A percentile compares a stretch with the other conserved stretches of the same genome.
These are phyloP conservation scores for Lepilemur ruficaudatus DNA, from an alignment of 2,797 vertebrate genomes.

Conservation along the genomic window DNA sequence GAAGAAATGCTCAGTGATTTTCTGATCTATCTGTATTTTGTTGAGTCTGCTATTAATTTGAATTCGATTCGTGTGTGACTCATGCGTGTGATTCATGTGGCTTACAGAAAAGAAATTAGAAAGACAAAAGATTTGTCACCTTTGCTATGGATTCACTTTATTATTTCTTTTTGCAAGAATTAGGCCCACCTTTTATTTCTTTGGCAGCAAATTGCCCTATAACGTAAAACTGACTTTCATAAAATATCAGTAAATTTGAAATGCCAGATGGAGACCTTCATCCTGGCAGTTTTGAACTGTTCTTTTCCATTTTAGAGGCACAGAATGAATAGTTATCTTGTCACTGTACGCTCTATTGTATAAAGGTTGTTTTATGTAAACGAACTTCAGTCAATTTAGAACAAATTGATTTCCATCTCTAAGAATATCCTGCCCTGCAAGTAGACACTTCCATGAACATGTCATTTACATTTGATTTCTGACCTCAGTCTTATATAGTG, in stretches of 20 bases:
- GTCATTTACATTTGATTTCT: slow-evolving; percentile 44
- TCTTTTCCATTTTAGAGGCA: slow-evolving; percentile 49
- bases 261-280: slow-evolving; percentile 61
- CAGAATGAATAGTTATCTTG: slow-evolving; percentile 46
- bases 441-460: background rate
- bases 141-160: background rate
- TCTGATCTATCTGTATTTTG: background rate
- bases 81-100: background rate
- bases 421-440: background rate
- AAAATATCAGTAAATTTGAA: slow-evolving; percentile 68
- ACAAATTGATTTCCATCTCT: slow-evolving; percentile 29
- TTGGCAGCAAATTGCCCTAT: slow-evolving; percentile 57
- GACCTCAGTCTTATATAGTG: background rate
- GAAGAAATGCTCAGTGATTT: accelerated
- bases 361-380: slow-evolving; percentile 67
- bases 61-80: background rate
- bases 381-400: slow-evolving; percentile 56
- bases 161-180: slow-evolving; percentile 1
- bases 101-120: background rate
- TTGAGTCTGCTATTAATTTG: background rate
- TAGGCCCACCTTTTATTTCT: slow-evolving; percentile 51
- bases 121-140: background rate
- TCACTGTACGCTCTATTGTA: slow-evolving; percentile 22
- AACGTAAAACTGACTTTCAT: slow-evolving; percentile 63
- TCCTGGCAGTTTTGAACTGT: slow-evolving; percentile 42